A percentile compares a stretch with the other conserved stretches of the same genome.
These are phyloP conservation scores for Anguilla megastoma DNA, from an alignment of 2,797 vertebrate species.

Conservation along the genomic window DNA sequence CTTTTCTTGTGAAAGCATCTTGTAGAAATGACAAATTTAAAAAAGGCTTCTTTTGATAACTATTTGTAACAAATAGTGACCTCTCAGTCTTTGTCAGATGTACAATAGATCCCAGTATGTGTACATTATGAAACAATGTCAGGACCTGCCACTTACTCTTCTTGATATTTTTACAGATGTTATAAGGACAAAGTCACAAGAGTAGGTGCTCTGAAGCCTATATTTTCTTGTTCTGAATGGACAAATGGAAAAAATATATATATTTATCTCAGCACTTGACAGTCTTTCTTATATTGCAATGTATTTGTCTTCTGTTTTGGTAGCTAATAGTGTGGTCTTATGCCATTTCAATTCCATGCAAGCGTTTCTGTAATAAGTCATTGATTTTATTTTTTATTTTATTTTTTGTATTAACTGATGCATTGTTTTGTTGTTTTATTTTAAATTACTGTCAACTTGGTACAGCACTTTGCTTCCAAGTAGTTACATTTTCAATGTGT, in stretches of 20 bases:
- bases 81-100: conserved; percentile 78
- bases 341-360: conserved; percentile 87
- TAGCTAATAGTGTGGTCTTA: conserved; percentile 96
- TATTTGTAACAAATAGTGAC: conserved; percentile 85
- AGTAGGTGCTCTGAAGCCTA: conserved; percentile 76
- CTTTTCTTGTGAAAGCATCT: conserved; percentile 74
- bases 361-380: conserved; percentile 90
- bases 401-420: conserved; percentile 74
- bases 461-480: conserved; percentile 75
- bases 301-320: conserved; percentile 86
- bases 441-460: conserved; percentile 76
- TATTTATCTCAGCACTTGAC: conserved; percentile 97
- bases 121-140: conserved; percentile 74
- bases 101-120: conserved; percentile 78
- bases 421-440: conserved; percentile 36
- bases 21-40: conserved; percentile 66
- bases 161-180: conserved; percentile 80
- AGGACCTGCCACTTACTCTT: conserved; percentile 76
- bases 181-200: conserved; percentile 72
- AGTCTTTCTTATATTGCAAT: conserved; percentile 95
- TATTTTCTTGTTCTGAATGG: conserved; percentile 81
- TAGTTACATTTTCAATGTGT: conserved; percentile 75
- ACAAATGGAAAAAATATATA: conserved; percentile 88
- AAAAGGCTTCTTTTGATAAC: conserved; percentile 82
- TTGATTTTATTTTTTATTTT: conserved; percentile 56